A percentile compares a stretch with the other conserved stretches of the same genome.
These are phyloP conservation scores for Pipistrellus kuhlii DNA, from an alignment of 2,797 vertebrate species.

Conservation along the genomic window DNA sequence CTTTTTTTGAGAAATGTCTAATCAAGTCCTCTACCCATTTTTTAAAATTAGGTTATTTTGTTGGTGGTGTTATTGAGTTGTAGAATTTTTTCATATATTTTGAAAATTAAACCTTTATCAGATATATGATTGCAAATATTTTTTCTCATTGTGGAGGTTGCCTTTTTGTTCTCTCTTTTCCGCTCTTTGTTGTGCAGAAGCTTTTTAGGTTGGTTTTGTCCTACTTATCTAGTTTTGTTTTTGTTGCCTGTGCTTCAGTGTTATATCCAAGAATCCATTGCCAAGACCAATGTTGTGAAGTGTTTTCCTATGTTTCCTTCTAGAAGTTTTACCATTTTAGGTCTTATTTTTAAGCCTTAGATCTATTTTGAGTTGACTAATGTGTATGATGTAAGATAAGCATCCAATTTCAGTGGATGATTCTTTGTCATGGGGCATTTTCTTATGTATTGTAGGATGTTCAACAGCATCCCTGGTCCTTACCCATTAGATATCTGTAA, in stretches of 20 bases:
- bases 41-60: background rate
- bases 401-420: background rate
- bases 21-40: background rate
- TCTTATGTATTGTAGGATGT: background rate
- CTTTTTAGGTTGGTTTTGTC: background rate
- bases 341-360: background rate
- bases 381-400: background rate
- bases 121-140: background rate
- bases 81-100: background rate
- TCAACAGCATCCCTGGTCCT: background rate
- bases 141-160: background rate
- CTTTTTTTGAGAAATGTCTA: background rate
- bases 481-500: background rate
- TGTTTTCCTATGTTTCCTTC: background rate
- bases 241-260: background rate
- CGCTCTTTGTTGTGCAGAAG: background rate
- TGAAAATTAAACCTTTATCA: background rate
- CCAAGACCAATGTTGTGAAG: background rate
- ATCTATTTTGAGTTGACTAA: background rate
- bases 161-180: background rate
- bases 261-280: background rate
- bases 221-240: background rate
- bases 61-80: background rate
- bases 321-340: background rate
- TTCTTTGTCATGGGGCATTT: background rate